These are phyloP conservation scores for Epinephelus lanceolatus DNA, from an alignment of 2,113 vertebrate genomes.

Conservation along the genomic window DNA sequence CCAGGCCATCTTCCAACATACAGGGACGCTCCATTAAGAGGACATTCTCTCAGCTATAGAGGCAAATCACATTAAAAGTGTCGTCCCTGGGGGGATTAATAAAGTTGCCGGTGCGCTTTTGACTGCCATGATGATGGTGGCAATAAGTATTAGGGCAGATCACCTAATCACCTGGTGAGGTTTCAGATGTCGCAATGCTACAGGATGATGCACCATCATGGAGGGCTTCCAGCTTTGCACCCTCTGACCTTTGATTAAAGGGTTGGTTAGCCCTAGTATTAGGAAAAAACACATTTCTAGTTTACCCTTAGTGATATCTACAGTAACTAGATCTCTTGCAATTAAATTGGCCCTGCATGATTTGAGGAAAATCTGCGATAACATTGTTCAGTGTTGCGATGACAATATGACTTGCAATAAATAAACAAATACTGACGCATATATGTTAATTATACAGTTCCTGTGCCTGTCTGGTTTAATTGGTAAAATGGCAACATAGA, in stretches of 20 bases:
- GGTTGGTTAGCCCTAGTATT: neutral
- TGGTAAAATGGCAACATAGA: too few relatives aligned
- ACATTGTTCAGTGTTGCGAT: too few relatives aligned
- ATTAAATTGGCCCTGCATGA: neutral
- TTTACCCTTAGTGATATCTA: neutral
- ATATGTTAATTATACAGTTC: too few relatives aligned
- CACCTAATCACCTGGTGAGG: neutral
- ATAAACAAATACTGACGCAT: too few relatives aligned
- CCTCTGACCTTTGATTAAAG: neutral
- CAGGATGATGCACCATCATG: neutral
- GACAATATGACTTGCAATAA: too few relatives aligned
- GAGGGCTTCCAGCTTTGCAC: neutral
- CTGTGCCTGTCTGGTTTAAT: too few relatives aligned
- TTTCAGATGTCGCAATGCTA: neutral
- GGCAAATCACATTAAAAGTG: constrained; percentile 40
- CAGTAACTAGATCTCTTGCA: neutral
- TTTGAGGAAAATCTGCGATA: too few relatives aligned
- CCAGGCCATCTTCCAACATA: constrained; percentile 67
- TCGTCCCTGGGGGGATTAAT: constrained; percentile 19
- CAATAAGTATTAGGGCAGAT: neutral
- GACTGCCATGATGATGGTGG: neutral
- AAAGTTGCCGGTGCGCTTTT: constrained; percentile 23
- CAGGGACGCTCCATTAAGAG: constrained; percentile 52
- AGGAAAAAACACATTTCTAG: neutral
- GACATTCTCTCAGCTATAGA: constrained; percentile 29